Evolutionary conservation across 2,888 invertebrate species (phyloP).

Genomic region (Trichopoda pennipes): DNA sequence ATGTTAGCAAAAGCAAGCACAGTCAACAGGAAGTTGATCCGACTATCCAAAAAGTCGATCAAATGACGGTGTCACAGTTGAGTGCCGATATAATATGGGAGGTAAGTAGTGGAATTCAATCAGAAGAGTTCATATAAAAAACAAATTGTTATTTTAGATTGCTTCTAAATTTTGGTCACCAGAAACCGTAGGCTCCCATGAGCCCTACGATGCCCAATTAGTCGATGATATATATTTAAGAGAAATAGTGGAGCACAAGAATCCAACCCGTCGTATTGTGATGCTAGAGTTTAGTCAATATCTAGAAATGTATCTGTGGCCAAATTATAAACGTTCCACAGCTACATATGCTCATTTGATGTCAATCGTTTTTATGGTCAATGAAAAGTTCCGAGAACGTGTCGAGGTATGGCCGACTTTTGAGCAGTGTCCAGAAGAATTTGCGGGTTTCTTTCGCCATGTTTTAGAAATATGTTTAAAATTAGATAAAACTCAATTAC

Average conservation of each 20-base stretch:
- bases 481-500: slow-evolving; percentile 78
- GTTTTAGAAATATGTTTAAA: slow-evolving; percentile 87
- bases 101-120: slow-evolving; percentile 82
- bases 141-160: slow-evolving; percentile 83
- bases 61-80: slow-evolving; percentile 84
- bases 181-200: slow-evolving; percentile 87
- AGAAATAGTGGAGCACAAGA: slow-evolving; percentile 92
- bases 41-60: slow-evolving; percentile 56
- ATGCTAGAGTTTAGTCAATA: slow-evolving; percentile 98
- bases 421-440: slow-evolving; percentile 88
- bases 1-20: slow-evolving; percentile 41
- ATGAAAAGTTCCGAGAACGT: slow-evolving; percentile 98
- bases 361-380: slow-evolving; percentile 98
- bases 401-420: slow-evolving; percentile 98
- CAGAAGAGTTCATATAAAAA: slow-evolving; percentile 62
- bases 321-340: slow-evolving; percentile 90
- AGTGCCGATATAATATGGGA: slow-evolving; percentile 94
- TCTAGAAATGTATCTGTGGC: slow-evolving; percentile 98
- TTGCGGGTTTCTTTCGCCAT: slow-evolving; percentile 91
- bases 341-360: slow-evolving; percentile 94
- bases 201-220: slow-evolving; percentile 88
- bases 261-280: slow-evolving; percentile 94
- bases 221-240: slow-evolving; percentile 93
- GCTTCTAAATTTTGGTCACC: slow-evolving; percentile 97
- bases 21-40: slow-evolving; percentile 13